Conservation (phyloP, 2,888 invertebrate genomes). For the Lepidonotus clava region DNA sequence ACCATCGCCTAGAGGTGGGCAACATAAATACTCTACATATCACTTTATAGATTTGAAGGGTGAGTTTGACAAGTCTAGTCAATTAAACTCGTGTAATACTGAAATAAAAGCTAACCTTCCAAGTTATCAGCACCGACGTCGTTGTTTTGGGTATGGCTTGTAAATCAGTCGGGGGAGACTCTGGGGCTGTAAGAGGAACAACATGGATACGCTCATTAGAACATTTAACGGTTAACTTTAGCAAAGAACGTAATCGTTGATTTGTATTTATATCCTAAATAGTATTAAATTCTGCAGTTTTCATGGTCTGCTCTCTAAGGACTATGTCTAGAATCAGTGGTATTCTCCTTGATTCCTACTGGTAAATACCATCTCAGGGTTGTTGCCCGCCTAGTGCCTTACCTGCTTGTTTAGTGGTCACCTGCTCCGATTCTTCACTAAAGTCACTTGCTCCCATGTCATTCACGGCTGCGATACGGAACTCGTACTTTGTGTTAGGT, state of each 20-base stretch:
- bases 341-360: neutral
- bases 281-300: no score
- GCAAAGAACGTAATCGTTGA: no score
- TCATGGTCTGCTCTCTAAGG: no score
- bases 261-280: no score
- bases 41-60: no score
- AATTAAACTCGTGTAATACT: no score
- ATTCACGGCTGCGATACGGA: constrained; percentile 96
- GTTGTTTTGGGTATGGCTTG: constrained; percentile 96
- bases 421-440: constrained; percentile 83
- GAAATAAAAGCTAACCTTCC: constrained; percentile 83
- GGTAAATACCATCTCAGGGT: neutral
- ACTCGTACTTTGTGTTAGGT: constrained; percentile 93
- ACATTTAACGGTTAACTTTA: no score
- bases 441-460: constrained; percentile 96
- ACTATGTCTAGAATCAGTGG: neutral
- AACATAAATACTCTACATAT: no score
- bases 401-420: constrained; percentile 75
- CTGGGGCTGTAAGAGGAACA: constrained; percentile 85
- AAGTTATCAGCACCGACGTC: constrained; percentile 95
- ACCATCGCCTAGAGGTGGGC: no score
- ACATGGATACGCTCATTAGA: no score
- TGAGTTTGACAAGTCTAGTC: no score
- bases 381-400: no score
- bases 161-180: constrained; percentile 89